Base-by-base conservation (phyloP, 2,113 vertebrate genomes). In the Dinomys branickii region DNA sequence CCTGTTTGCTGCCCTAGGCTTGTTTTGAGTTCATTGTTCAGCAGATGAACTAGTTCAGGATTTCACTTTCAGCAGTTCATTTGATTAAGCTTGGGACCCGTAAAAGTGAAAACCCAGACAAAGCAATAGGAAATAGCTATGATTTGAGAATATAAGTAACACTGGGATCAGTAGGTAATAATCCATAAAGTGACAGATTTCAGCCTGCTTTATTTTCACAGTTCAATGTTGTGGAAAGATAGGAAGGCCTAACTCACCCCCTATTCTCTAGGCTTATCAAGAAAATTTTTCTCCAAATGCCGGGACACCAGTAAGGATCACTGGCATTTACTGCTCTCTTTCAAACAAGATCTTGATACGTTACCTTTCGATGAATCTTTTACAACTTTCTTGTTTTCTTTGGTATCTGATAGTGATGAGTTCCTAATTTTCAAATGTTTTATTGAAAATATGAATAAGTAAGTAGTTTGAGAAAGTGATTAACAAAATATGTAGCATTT, bases 21-120 rank as follows among this genome's bases (percentile, higher is more conserved):
- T 97, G 59, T 97, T 98, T 97, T 94, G 95, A 98, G 83, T 98
- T 98, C 78, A n/a, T 95, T 98, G 97, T 98, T 98, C 91, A 98
- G 96, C 97, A 98, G 82, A 96, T 97, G 92, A 97, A 92, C 96
- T 97, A 96, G 95, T 96, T 97, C 65, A 90, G 94, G 94, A 96
- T 98, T 98, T 94, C 65, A 80, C 75, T 97, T 95, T 98, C 98
- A 96, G 94, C 91, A 95, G 90, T 97, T 97, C 78, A 95, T 96
- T 98, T 96, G 85, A 33, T 85, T 96, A 96, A 98, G 96, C 96
- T 95, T 95, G 90, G 94, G 80, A 97, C 92, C 86, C 97, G 98
- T 98, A 97, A 97, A 97, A 96, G 30, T 78, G 87, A 96, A 2
- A 97, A 22, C 28, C 67, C 81, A 41, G 90, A 86, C 56, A 85